Evolutionary conservation across 2,113 vertebrate species (phyloP).

Genomic region (Chionis minor): DNA sequence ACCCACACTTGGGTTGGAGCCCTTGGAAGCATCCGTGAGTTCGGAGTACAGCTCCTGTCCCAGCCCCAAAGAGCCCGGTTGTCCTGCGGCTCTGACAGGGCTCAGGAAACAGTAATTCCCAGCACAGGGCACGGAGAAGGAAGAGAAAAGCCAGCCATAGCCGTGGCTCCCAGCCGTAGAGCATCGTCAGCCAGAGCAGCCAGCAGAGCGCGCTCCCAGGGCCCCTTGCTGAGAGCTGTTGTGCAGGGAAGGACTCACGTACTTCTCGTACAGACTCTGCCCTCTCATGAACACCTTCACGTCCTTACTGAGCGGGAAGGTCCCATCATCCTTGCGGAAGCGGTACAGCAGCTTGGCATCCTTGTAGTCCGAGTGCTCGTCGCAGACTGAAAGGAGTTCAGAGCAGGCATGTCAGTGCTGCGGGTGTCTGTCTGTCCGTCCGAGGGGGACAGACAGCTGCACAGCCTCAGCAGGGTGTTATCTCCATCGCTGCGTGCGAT

Average conservation of each 20-base stretch:
- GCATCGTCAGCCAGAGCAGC: neutral
- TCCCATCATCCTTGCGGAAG: constrained; percentile 88
- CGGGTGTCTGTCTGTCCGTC: fast-evolving
- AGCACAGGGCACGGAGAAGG: neutral
- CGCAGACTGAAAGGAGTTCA: constrained; percentile 76
- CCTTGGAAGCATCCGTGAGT: neutral
- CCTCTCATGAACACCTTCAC: constrained; percentile 85
- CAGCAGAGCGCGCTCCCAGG: fast-evolving
- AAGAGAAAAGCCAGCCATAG: neutral
- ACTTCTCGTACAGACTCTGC: constrained; percentile 86
- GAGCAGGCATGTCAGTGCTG: neutral
- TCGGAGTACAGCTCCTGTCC: neutral
- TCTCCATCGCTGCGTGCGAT: fast-evolving
- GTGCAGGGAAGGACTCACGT: constrained; percentile 44
- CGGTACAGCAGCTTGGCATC: constrained; percentile 88
- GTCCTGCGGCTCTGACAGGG: neutral
- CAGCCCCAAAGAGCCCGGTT: fast-evolving
- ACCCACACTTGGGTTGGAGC: neutral
- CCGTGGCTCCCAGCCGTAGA: neutral
- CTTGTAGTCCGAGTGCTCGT: constrained; percentile 82
- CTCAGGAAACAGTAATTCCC: neutral
- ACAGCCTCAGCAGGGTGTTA: neutral
- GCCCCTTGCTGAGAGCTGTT: fast-evolving
- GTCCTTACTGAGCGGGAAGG: constrained; percentile 83
- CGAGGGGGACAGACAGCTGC: neutral